These are phyloP conservation scores for Zophobas morio DNA, from an alignment of 1,140 invertebrate genomes.

Conservation along the genomic window DNA sequence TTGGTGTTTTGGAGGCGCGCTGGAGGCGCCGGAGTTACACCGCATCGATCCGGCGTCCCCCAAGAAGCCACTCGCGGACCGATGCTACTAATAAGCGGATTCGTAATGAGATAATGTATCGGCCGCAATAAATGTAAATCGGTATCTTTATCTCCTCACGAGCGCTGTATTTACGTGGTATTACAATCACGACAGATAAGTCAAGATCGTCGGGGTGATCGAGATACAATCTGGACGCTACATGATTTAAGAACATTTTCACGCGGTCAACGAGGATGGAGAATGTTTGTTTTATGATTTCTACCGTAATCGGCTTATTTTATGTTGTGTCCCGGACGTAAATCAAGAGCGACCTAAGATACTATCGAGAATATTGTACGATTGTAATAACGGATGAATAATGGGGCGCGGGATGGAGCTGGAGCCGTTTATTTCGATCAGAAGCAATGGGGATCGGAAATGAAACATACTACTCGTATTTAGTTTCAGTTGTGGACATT, in stretches of 20 bases:
- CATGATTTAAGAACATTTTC: constrained; percentile 54
- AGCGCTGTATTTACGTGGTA: constrained; percentile 52
- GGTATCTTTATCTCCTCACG: constrained; percentile 51
- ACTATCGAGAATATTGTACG: constrained; percentile 18
- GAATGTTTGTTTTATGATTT: constrained; percentile 51
- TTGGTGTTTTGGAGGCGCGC: constrained; percentile 8
- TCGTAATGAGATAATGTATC: constrained; percentile 43
- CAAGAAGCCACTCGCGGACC: not conserved
- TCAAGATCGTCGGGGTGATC: constrained; percentile 46
- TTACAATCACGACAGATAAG: constrained; percentile 53
- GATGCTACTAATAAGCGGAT: constrained; percentile 2
- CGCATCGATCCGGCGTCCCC: not conserved
- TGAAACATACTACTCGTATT: no score
- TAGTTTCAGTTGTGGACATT: no score
- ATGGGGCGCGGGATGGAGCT: not conserved
- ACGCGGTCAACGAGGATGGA: constrained; percentile 29
- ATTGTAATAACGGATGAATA: constrained; percentile 19
- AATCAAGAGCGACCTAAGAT: constrained; percentile 28
- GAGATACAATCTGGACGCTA: constrained; percentile 51
- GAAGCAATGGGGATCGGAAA: no score
- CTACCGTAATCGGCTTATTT: constrained; percentile 46
- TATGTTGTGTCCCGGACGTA: constrained; percentile 32
- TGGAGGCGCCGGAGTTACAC: constrained; percentile 30
- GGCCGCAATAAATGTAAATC: constrained; percentile 48
- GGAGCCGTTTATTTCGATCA: not conserved